phyloP scores from a whole-genome alignment of 2,888 invertebrate species.

The Anagyrus pseudococci region DNA sequence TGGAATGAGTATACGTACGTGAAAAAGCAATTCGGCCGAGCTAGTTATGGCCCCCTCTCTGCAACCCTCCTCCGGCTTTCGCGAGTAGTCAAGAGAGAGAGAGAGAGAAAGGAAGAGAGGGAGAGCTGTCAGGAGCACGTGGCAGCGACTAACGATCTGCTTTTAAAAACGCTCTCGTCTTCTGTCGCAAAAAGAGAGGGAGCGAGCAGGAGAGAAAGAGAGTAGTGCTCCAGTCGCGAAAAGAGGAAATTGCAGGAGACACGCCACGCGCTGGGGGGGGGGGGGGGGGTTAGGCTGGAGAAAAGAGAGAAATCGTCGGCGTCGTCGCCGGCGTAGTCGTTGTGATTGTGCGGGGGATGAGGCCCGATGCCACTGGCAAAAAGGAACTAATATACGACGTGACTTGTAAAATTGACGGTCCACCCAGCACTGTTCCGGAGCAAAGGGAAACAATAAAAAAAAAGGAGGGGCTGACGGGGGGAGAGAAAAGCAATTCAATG shows the following conservation, averaged over 20 bases:
- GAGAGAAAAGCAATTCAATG: too few species aligned
- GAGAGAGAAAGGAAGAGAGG: too few species aligned
- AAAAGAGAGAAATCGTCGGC: neutral
- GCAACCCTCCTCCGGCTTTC: too few species aligned
- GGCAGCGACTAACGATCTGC: constrained; percentile 38
- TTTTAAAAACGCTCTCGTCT: constrained; percentile 34
- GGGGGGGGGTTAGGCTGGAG: neutral
- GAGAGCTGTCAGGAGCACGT: constrained; percentile 35
- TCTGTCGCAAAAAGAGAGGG: constrained; percentile 11
- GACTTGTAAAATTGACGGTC: too few species aligned
- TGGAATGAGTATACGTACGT: constrained; percentile 31
- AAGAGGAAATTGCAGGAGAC: neutral
- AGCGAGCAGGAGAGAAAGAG: neutral
- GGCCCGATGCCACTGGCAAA: too few species aligned
- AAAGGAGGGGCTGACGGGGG: too few species aligned
- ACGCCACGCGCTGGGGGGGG: neutral
- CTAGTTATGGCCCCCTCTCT: too few species aligned
- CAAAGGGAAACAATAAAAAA: too few species aligned
- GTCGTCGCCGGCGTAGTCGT: neutral
- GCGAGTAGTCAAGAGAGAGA: too few species aligned
- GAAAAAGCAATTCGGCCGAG: constrained; percentile 34
- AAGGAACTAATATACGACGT: too few species aligned
- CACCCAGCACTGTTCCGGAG: too few species aligned
- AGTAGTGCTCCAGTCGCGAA: neutral
- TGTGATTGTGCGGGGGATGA: too few species aligned